Conservation (phyloP, 2,888 invertebrate species). For the Lumbricus terrestris region DNA sequence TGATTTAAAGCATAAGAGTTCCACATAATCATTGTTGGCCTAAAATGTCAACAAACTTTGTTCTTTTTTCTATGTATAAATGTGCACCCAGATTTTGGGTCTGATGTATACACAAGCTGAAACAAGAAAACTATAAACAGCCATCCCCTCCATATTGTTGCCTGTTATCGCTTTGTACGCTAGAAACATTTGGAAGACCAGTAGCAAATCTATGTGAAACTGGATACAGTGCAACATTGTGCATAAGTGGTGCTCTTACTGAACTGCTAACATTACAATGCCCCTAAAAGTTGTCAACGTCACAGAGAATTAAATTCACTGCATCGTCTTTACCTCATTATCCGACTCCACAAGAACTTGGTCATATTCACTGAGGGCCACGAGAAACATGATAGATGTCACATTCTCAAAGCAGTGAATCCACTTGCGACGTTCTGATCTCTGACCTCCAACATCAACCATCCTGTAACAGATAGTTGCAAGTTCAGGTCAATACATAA, state of each 20-base stretch:
- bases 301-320: not conserved
- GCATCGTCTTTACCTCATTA: slow-evolving; percentile 84
- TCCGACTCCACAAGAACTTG: slow-evolving; percentile 96
- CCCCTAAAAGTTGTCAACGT: not conserved
- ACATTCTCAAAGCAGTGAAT: slow-evolving; percentile 99
- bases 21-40: too few species aligned
- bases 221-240: not conserved
- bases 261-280: not conserved
- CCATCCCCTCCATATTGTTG: not conserved
- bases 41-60: too few species aligned
- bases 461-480: slow-evolving; percentile 72
- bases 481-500: not conserved
- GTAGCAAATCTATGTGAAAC: not conserved
- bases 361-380: slow-evolving; percentile 86
- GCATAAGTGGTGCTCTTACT: not conserved
- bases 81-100: too few species aligned
- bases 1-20: too few species aligned
- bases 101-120: too few species aligned
- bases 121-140: too few species aligned
- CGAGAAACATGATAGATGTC: slow-evolving; percentile 99
- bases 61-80: too few species aligned
- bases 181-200: not conserved
- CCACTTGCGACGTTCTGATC: slow-evolving; percentile 99
- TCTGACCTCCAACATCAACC: slow-evolving; percentile 99
- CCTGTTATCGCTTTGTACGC: not conserved